Evolutionary conservation across 2,888 invertebrate genomes (phyloP).

Genomic region (Ectemnius lituratus): DNA sequence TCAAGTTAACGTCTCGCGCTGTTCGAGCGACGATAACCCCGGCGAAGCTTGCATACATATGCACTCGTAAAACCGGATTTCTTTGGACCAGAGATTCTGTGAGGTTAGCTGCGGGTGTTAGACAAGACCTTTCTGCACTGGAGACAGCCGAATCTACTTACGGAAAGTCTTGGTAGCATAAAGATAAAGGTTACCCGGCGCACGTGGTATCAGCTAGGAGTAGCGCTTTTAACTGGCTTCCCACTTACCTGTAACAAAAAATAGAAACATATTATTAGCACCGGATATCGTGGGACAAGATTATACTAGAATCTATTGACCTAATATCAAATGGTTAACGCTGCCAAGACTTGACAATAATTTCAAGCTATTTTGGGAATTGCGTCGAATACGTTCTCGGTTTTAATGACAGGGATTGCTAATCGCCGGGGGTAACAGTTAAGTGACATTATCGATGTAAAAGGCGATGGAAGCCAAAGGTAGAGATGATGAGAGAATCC

Average conservation of each 20-base stretch:
- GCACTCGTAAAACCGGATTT: slow-evolving; percentile 52
- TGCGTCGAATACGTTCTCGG: no score
- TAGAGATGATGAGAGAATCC: slow-evolving; percentile 13
- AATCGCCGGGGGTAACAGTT: no score
- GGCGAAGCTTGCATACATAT: slow-evolving; percentile 29
- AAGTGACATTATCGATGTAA: background rate
- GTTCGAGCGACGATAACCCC: slow-evolving; percentile 21
- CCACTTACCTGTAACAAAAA: slow-evolving; percentile 69
- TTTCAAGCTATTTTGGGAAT: no score
- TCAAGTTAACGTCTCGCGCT: background rate
- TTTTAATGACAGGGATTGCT: no score
- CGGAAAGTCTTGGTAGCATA: slow-evolving; percentile 41
- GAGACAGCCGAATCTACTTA: slow-evolving; percentile 44
- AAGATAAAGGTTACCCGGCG: slow-evolving; percentile 51
- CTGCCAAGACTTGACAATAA: no score
- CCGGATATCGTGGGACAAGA: slow-evolving; percentile 15
- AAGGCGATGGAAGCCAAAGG: slow-evolving; percentile 16
- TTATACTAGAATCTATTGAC: slow-evolving; percentile 23
- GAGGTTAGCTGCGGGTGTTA: slow-evolving; percentile 27
- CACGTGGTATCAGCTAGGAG: background rate
- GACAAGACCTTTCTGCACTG: no score
- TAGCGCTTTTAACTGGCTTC: slow-evolving; percentile 43
- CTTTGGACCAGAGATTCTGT: slow-evolving; percentile 44
- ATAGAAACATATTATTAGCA: slow-evolving; percentile 55
- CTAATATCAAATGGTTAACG: no score